These are phyloP conservation scores for Siniperca obscura DNA, from an alignment of 2,797 vertebrate species.

Conservation along the genomic window DNA sequence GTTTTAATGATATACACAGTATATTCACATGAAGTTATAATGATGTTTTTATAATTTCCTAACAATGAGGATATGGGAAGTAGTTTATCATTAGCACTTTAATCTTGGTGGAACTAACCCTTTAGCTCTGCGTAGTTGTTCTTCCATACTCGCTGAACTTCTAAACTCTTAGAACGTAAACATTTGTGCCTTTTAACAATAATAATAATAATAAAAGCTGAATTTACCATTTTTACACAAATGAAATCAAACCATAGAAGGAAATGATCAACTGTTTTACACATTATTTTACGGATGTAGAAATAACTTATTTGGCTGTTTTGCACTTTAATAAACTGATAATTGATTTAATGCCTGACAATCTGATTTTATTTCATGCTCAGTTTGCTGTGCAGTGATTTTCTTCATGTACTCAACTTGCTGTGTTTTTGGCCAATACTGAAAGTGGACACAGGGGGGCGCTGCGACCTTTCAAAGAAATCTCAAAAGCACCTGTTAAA, in stretches of 20 bases:
- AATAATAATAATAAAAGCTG: no score
- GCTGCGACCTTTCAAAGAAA: constrained; percentile 24
- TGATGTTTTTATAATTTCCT: neutral
- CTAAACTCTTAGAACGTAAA: neutral
- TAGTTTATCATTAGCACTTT: neutral
- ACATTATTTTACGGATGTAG: neutral
- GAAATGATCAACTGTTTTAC: no score
- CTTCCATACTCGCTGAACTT: neutral
- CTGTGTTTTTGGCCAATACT: neutral
- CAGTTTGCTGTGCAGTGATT: neutral
- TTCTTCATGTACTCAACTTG: neutral
- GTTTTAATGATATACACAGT: neutral
- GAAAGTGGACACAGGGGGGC: constrained; percentile 30
- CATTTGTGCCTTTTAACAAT: no score
- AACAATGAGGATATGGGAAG: neutral
- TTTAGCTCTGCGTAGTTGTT: neutral
- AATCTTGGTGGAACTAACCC: neutral
- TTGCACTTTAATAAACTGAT: constrained; percentile 5
- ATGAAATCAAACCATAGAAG: neutral
- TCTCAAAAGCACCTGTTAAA: constrained; percentile 36
- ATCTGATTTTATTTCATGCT: neutral
- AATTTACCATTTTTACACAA: neutral
- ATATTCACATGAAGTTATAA: neutral
- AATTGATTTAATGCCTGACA: neutral
- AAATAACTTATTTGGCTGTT: neutral